Conservation (phyloP, 2,888 invertebrate genomes). For the Oscheius sp. region DNA sequence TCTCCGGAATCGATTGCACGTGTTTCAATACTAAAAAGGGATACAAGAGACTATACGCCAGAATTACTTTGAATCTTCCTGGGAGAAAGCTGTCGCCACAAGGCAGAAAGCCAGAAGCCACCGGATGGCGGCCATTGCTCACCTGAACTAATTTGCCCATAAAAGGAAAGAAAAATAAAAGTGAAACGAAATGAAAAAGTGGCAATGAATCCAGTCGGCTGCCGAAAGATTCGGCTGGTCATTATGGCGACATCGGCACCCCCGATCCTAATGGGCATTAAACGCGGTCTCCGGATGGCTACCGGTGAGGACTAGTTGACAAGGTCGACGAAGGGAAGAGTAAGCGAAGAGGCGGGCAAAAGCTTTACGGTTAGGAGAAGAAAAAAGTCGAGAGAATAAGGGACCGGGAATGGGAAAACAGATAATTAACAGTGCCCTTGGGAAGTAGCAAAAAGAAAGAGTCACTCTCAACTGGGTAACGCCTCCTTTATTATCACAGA, state of each 20-base stretch:
- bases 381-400: background rate
- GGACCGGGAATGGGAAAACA: background rate
- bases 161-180: background rate
- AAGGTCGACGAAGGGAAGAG: background rate
- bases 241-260: conserved; percentile 8
- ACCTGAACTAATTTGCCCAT: background rate
- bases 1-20: conserved; percentile 31
- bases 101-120: conserved; percentile 19
- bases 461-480: no score
- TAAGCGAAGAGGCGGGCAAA: background rate
- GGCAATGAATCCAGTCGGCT: conserved; percentile 15
- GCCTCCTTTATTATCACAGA: no score
- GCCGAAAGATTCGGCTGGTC: conserved; percentile 25
- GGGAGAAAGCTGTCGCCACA: conserved; percentile 8
- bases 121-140: conserved; percentile 30
- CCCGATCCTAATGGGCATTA: background rate
- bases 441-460: no score
- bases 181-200: conserved; percentile 13
- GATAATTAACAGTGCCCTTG: no score
- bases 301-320: background rate
- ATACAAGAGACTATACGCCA: background rate
- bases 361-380: no score
- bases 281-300: background rate
- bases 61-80: conserved; percentile 16
- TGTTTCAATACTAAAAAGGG: conserved; percentile 25